A percentile compares a stretch with the other conserved stretches of the same genome.
These are phyloP conservation scores for Ctenodactylus gundi DNA, from an alignment of 2,113 vertebrate species.

Conservation along the genomic window DNA sequence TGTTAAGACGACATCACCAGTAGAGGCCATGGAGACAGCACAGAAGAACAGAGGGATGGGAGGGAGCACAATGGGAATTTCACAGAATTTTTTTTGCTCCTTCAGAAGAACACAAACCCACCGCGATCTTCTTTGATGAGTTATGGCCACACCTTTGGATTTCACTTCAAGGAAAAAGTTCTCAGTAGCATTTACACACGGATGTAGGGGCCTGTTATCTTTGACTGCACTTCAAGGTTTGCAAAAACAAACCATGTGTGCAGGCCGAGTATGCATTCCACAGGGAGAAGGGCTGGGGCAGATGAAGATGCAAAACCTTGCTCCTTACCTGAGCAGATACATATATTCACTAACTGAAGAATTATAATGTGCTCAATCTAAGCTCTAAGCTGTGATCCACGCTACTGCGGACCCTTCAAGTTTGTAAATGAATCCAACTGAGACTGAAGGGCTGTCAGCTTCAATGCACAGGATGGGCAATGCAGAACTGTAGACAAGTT, in stretches of 20 bases:
- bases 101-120: accelerated
- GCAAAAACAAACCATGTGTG: accelerated
- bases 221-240: accelerated
- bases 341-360: not conserved
- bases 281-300: not conserved
- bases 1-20: not conserved
- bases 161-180: not conserved
- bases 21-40: accelerated
- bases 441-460: accelerated
- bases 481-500: not conserved
- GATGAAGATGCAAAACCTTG: too few species aligned
- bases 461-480: accelerated
- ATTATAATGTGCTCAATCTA: accelerated
- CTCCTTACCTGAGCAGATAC: accelerated
- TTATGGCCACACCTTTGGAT: accelerated
- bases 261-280: accelerated
- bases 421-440: accelerated
- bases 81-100: accelerated
- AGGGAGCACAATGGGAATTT: accelerated
- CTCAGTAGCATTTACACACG: accelerated
- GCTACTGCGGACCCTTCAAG: accelerated
- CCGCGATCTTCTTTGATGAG: accelerated
- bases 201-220: not conserved
- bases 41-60: accelerated
- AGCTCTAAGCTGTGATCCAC: not conserved